Conservation (phyloP, 2,888 invertebrate species). For the Euzophera pinguis region DNA sequence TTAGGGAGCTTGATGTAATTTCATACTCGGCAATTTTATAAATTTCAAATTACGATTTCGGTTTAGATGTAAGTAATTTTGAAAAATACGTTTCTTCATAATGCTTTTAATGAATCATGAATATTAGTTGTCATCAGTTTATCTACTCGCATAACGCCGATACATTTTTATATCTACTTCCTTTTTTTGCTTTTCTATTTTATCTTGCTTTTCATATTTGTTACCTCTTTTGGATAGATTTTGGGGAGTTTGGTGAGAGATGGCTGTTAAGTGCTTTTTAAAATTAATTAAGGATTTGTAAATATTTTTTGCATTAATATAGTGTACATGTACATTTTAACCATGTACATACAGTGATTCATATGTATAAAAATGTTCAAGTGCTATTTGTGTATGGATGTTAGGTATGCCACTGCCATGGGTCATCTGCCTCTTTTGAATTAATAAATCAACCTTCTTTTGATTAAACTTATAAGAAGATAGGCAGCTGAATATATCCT, state of each 20-base stretch:
- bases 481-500: conserved; percentile 39
- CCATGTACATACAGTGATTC: conserved; percentile 61
- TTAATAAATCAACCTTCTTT: conserved; percentile 23
- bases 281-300: conserved; percentile 64
- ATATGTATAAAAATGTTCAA: conserved; percentile 61
- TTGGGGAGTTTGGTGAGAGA: conserved; percentile 45
- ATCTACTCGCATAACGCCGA: conserved; percentile 28
- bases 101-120: conserved; percentile 28
- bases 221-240: conserved; percentile 36
- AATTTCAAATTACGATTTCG: conserved; percentile 38
- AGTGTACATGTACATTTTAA: conserved; percentile 55
- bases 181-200: conserved; percentile 18
- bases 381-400: conserved; percentile 68
- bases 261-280: conserved; percentile 69
- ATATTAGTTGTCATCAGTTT: conserved; percentile 30
- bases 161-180: conserved; percentile 4
- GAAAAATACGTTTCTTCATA: conserved; percentile 31
- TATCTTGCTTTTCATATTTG: conserved; percentile 28
- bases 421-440: conserved; percentile 40
- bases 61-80: conserved; percentile 38
- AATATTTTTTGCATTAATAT: conserved; percentile 73
- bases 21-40: conserved; percentile 52
- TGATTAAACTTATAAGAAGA: conserved; percentile 29
- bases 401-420: conserved; percentile 71
- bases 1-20: conserved; percentile 49